These are phyloP conservation scores for Odobenus rosmarus DNA, from an alignment of 2,113 vertebrate species.

Conservation along the genomic window DNA sequence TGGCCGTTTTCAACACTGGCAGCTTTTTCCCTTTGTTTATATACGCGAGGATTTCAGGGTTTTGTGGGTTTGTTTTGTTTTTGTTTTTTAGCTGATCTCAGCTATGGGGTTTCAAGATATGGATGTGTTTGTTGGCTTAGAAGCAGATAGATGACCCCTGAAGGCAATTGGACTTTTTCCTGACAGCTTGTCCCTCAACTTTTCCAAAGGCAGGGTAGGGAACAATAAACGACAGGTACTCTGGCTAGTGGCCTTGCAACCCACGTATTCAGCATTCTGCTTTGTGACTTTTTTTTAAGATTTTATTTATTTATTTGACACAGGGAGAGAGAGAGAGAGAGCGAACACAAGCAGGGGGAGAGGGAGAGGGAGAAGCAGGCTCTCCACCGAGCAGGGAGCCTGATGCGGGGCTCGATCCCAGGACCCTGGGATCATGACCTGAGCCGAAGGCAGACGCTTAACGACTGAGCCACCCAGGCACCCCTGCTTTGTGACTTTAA, in stretches of 20 bases:
- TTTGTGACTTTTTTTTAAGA: neutral
- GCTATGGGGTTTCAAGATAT: neutral
- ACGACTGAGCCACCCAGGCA: too few relatives aligned
- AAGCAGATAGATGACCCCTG: neutral
- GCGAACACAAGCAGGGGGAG: too few relatives aligned
- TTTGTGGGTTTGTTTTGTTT: neutral
- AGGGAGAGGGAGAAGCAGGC: too few relatives aligned
- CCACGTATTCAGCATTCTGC: neutral
- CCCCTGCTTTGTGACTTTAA: neutral
- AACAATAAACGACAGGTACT: neutral
- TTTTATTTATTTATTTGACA: too few relatives aligned
- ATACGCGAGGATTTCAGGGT: slow-evolving; percentile 1
- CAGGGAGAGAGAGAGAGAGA: too few relatives aligned
- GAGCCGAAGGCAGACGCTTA: too few relatives aligned
- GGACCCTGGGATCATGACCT: too few relatives aligned
- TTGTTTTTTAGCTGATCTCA: neutral
- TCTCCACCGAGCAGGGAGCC: too few relatives aligned
- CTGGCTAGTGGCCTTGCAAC: neutral
- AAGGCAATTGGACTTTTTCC: slow-evolving; percentile 12
- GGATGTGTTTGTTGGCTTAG: neutral
- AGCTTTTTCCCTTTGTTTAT: neutral
- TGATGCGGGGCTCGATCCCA: too few relatives aligned
- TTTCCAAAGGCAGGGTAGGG: neutral
- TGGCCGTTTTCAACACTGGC: neutral
- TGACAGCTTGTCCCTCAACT: neutral